Percentiles rank a stretch among this genome's conserved stretches.
These are phyloP conservation scores for Lota lota DNA, from an alignment of 2,113 vertebrate species.

Conservation along the genomic window DNA sequence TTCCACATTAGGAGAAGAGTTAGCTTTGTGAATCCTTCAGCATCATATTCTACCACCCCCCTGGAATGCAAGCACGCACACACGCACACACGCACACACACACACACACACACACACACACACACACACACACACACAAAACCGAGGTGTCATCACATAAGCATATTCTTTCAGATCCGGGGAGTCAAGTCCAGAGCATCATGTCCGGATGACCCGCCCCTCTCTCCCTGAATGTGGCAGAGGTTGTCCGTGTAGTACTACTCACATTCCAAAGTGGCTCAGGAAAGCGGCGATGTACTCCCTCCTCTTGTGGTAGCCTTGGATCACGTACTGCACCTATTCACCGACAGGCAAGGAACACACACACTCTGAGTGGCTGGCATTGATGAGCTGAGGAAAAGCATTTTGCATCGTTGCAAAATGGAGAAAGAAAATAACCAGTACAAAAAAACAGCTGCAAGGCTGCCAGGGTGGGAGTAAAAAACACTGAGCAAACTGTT, in stretches of 20 bases:
- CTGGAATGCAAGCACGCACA: slow-evolving; percentile 64
- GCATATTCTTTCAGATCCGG: not conserved
- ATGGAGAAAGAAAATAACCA: too few species aligned
- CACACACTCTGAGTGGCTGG: slow-evolving; percentile 43
- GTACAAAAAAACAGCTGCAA: too few species aligned
- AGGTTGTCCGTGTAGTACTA: slow-evolving; percentile 30
- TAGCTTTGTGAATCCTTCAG: slow-evolving; percentile 97
- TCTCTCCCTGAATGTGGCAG: too few species aligned
- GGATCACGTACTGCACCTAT: slow-evolving; percentile 97
- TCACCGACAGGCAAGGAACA: slow-evolving; percentile 14
- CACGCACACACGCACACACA: slow-evolving; percentile 1
- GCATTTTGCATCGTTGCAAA: too few species aligned
- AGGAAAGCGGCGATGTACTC: slow-evolving; percentile 98
- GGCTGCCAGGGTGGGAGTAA: too few species aligned
- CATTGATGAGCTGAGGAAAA: slow-evolving; percentile 36
- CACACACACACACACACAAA: too few species aligned
- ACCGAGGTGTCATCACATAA: not conserved
- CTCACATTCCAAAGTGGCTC: slow-evolving; percentile 99
- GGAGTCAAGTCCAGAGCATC: not conserved
- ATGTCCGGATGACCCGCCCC: not conserved
- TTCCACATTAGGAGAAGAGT: slow-evolving; percentile 96
- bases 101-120: not conserved
- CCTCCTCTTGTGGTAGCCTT: slow-evolving; percentile 97
- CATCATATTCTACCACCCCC: slow-evolving; percentile 96
- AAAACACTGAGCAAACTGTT: too few species aligned